Conservation (phyloP, 2,888 invertebrate genomes). For the Gnatocerus cornutus region DNA sequence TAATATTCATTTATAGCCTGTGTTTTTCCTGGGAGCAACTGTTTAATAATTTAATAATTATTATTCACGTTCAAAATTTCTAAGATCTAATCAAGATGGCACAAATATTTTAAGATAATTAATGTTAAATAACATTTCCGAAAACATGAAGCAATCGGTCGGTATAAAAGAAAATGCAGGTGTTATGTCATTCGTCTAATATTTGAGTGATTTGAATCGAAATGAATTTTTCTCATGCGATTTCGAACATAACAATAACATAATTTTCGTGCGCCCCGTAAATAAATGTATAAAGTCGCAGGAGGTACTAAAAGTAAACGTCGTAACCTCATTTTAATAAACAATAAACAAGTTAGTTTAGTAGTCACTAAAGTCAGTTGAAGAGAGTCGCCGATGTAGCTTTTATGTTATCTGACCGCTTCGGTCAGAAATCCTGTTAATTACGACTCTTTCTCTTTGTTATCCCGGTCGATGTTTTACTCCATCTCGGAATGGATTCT, state of each 20-base stretch:
- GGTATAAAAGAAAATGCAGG: not conserved
- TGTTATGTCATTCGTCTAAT: no score
- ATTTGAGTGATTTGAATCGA: slow-evolving; percentile 2
- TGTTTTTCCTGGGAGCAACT: slow-evolving; percentile 21
- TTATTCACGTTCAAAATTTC: slow-evolving; percentile 22
- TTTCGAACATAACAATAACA: slow-evolving; percentile 37
- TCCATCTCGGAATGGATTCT: slow-evolving; percentile 44
- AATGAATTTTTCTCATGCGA: slow-evolving; percentile 3
- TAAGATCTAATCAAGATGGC: slow-evolving; percentile 31
- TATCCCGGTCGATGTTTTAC: slow-evolving; percentile 46
- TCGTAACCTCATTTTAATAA: slow-evolving; percentile 68
- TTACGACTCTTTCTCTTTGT: slow-evolving; percentile 51
- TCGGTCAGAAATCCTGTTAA: slow-evolving; percentile 48
- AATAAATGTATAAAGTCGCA: slow-evolving; percentile 47
- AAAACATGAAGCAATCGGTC: not conserved
- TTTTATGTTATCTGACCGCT: slow-evolving; percentile 59
- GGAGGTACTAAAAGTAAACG: slow-evolving; percentile 53
- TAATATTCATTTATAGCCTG: not conserved
- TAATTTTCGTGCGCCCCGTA: slow-evolving; percentile 48
- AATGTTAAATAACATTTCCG: slow-evolving; percentile 8
- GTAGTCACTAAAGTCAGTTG: slow-evolving; percentile 64
- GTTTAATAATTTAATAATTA: slow-evolving; percentile 29
- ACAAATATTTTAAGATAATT: slow-evolving; percentile 24
- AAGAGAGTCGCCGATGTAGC: slow-evolving; percentile 55
- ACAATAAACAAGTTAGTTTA: slow-evolving; percentile 67